Percentiles rank a stretch among this genome's conserved stretches.
These are phyloP conservation scores for Lepidochrysops patricia DNA, from an alignment of 2,888 invertebrate genomes.

Conservation along the genomic window DNA sequence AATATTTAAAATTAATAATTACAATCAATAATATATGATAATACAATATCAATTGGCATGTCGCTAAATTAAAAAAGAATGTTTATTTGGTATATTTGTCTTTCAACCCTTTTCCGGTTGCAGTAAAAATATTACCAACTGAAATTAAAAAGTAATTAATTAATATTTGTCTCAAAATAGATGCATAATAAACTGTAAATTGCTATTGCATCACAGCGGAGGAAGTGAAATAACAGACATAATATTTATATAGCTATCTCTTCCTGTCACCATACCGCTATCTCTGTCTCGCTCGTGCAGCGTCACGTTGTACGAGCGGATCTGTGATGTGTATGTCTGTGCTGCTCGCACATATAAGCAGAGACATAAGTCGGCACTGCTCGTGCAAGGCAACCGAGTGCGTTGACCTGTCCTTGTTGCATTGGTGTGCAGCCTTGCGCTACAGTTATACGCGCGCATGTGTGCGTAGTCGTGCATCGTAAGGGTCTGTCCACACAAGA, in stretches of 20 bases:
- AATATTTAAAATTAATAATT: too few relatives aligned
- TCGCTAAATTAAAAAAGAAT: not conserved
- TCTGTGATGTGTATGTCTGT: constrained; percentile 33
- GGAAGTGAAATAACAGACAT: constrained; percentile 73
- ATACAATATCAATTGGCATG: too few relatives aligned
- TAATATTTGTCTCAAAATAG: constrained; percentile 64
- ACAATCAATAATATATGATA: too few relatives aligned
- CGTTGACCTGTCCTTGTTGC: constrained; percentile 74
- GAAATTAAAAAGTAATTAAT: constrained; percentile 38
- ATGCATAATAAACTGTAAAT: constrained; percentile 51
- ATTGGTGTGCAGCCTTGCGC: constrained; percentile 71
- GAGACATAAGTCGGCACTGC: constrained; percentile 41
- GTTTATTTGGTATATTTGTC: not conserved
- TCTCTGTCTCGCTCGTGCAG: constrained; percentile 52
- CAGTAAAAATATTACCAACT: constrained; percentile 13
- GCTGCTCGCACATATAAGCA: constrained; percentile 36
- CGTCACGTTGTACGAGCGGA: constrained; percentile 42
- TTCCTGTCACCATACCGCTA: constrained; percentile 43
- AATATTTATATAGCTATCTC: constrained; percentile 69
- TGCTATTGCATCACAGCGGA: constrained; percentile 69
- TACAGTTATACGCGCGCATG: constrained; percentile 60
- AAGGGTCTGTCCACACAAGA: constrained; percentile 53
- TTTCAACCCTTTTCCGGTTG: not conserved
- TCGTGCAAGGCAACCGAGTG: constrained; percentile 71
- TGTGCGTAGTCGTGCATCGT: constrained; percentile 58